Evolutionary conservation across 2,888 invertebrate species (phyloP).

Genomic region (Ashinkailepas kermadecensis): DNA sequence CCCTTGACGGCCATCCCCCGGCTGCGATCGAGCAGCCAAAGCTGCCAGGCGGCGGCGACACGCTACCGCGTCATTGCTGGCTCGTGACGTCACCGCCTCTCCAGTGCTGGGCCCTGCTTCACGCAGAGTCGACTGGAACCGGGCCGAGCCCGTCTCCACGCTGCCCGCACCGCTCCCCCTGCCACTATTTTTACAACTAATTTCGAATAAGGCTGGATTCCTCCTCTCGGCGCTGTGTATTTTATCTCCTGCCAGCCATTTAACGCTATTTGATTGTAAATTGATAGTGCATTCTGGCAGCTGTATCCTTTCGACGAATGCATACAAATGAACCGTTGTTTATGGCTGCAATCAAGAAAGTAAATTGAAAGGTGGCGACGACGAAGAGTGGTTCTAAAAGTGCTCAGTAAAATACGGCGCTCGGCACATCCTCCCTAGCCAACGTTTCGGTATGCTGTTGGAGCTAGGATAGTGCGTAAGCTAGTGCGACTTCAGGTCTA

Average conservation of each 20-base stretch:
- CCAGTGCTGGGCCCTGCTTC: too few species aligned
- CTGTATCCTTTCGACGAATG: conserved; percentile 12
- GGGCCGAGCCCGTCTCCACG: not conserved
- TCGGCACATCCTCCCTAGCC: too few species aligned
- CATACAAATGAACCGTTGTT: conserved; percentile 22
- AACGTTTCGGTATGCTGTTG: too few species aligned
- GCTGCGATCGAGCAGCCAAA: too few species aligned
- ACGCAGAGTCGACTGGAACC: too few species aligned
- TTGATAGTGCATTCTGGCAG: conserved; percentile 6
- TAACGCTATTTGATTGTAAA: conserved; percentile 20
- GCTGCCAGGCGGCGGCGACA: too few species aligned
- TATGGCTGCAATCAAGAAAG: conserved; percentile 17
- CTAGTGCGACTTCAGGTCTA: too few species aligned
- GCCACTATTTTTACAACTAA: conserved; percentile 9
- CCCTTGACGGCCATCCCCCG: too few species aligned
- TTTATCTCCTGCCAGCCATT: conserved; percentile 21
- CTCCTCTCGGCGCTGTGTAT: not conserved
- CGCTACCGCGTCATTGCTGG: too few species aligned
- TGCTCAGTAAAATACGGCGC: too few species aligned
- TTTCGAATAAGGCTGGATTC: conserved; percentile 3
- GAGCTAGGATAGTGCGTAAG: too few species aligned
- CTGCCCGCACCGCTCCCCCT: not conserved
- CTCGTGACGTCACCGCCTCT: too few species aligned
- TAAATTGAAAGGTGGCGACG: conserved; percentile 17
- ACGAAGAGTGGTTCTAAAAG: not conserved